Conservation (phyloP, 2,888 invertebrate genomes). For the Venusia cambrica region DNA sequence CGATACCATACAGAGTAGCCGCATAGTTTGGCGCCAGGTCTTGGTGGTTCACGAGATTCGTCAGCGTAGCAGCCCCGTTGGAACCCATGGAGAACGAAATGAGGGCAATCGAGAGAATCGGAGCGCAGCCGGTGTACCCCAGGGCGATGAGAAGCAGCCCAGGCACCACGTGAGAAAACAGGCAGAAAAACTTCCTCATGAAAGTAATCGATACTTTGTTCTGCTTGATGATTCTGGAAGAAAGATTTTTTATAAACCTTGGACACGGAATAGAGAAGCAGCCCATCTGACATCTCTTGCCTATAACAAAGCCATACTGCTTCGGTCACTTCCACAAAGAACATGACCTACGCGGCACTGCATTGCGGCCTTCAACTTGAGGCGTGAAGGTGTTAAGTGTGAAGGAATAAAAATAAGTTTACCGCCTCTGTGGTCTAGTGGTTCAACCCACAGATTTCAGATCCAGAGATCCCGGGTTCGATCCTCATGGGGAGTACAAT, state of each 20-base stretch:
- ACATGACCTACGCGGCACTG: too few relatives aligned
- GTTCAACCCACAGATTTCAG: too few relatives aligned
- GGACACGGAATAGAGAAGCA: too few relatives aligned
- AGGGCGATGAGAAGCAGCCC: slow-evolving; percentile 75
- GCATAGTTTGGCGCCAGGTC: slow-evolving; percentile 90
- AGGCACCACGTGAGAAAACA: slow-evolving; percentile 82
- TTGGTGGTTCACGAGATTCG: slow-evolving; percentile 84
- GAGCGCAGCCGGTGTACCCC: slow-evolving; percentile 83
- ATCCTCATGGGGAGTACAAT: too few relatives aligned
- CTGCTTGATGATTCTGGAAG: slow-evolving; percentile 70
- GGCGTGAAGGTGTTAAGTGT: too few relatives aligned
- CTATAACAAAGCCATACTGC: too few relatives aligned
- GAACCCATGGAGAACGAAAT: slow-evolving; percentile 85
- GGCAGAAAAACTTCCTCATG: slow-evolving; percentile 84
- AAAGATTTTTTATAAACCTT: slow-evolving; percentile 2
- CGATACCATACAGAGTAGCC: slow-evolving; percentile 88
- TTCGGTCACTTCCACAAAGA: too few relatives aligned
- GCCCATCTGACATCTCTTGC: too few relatives aligned
- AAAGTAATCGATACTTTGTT: slow-evolving; percentile 72
- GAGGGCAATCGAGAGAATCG: slow-evolving; percentile 83
- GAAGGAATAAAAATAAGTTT: too few relatives aligned
- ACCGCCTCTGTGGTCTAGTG: too few relatives aligned
- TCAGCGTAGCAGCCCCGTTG: slow-evolving; percentile 82
- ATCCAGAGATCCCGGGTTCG: too few relatives aligned
- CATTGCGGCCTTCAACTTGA: too few relatives aligned